These are phyloP conservation scores for Chloebia gouldiae DNA, from an alignment of 2,113 vertebrate genomes.

Conservation along the genomic window DNA sequence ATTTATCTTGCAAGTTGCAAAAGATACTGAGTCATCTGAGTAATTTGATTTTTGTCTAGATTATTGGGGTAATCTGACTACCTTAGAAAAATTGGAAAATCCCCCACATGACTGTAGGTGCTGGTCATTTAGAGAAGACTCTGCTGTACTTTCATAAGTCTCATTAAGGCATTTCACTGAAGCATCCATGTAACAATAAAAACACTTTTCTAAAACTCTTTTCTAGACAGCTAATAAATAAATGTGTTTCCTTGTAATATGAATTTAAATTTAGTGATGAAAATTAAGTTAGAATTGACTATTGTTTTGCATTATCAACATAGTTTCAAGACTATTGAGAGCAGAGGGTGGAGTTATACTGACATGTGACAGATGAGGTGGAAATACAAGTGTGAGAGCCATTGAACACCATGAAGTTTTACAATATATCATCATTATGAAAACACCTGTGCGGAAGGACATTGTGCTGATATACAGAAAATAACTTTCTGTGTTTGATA, in stretches of 20 bases:
- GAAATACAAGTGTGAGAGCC: conserved; percentile 66
- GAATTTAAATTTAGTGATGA: neutral
- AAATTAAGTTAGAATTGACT: conserved; percentile 2
- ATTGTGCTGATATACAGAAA: conserved; percentile 64
- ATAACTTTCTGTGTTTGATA: neutral
- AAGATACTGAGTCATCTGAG: neutral
- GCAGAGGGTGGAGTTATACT: conserved; percentile 47
- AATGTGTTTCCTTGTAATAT: neutral
- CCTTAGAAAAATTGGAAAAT: neutral
- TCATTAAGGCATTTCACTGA: conserved; percentile 23
- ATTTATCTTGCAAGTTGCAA: neutral
- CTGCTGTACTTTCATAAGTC: neutral
- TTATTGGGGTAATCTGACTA: neutral
- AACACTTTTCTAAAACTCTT: neutral
- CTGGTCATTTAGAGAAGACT: neutral
- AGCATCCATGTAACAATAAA: conserved; percentile 2
- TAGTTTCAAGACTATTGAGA: conserved; percentile 47
- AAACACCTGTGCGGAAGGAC: conserved; percentile 68
- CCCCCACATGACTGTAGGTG: neutral
- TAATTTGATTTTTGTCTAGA: neutral
- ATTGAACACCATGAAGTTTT: conserved; percentile 63
- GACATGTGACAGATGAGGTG: conserved; percentile 77
- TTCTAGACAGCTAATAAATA: neutral
- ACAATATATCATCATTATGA: conserved; percentile 72
- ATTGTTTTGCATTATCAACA: conserved; percentile 43